These are phyloP conservation scores for Sesia bembeciformis DNA, from an alignment of 2,888 invertebrate genomes.

Conservation along the genomic window DNA sequence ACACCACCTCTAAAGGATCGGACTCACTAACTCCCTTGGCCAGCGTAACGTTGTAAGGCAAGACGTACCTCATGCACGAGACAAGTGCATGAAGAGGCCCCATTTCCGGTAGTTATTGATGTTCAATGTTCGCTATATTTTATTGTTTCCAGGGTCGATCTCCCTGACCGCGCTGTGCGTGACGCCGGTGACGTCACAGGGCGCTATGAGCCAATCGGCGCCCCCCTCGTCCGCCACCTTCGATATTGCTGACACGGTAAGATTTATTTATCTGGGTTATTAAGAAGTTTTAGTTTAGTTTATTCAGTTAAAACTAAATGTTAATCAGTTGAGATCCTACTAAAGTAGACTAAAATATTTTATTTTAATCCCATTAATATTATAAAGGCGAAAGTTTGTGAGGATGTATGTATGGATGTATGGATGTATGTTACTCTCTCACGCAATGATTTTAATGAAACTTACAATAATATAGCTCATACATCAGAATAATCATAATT, in stretches of 20 bases:
- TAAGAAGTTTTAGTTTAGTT: too few species aligned
- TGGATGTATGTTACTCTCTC: too few species aligned
- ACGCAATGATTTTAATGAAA: too few species aligned
- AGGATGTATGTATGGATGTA: too few species aligned
- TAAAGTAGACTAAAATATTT: too few species aligned
- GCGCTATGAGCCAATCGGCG: slow-evolving; percentile 57
- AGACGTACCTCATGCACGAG: not conserved
- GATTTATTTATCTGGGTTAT: slow-evolving; percentile 4
- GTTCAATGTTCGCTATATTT: not conserved
- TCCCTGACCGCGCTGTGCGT: slow-evolving; percentile 52
- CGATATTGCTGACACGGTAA: slow-evolving; percentile 43
- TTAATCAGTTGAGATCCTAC: too few species aligned
- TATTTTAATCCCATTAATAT: too few species aligned
- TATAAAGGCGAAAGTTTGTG: too few species aligned
- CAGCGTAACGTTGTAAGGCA: not conserved
- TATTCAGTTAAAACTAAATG: too few species aligned
- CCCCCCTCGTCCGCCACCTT: slow-evolving; percentile 41
- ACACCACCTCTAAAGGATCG: too few species aligned
- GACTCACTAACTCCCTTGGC: not conserved
- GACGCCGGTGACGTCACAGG: slow-evolving; percentile 40
- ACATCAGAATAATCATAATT: too few species aligned
- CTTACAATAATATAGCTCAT: too few species aligned
- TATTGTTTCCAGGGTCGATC: slow-evolving; percentile 47
- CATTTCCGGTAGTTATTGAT: not conserved
- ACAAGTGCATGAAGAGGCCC: not conserved